Base-by-base conservation (phyloP, 2,888 invertebrate species). In the Euproctis similis region DNA sequence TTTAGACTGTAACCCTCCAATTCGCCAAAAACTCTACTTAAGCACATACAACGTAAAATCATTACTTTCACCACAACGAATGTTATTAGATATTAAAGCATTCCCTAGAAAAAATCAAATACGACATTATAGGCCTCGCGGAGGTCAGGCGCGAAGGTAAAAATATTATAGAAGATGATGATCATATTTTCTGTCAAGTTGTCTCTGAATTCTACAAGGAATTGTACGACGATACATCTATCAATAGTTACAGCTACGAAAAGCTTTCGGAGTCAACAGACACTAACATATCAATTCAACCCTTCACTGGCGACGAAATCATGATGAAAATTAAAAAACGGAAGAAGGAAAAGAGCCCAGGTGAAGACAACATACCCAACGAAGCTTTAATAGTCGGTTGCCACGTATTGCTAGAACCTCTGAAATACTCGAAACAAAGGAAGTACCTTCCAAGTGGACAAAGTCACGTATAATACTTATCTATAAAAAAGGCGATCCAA, bases 261-360 rank as follows among this genome's bases (percentile, higher is more conserved):
- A 1, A 7, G 8, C 10, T 1, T 8, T n/a, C 3, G 1, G 3
- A 2, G 1, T 4, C 1, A 6, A 6, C 2, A 2, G 3, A 12
- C 3, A 9, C 11, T 19, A 13, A 4, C 5, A 12, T 7, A 12
- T 7, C 3, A 17, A 1, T 8, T 12, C 18, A n/a, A 32, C 18
- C 19, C 1, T 11, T 8, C 16, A 9, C 25, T 14, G 19, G 8
- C n/a, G 7, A 8, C 2, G 26, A 26, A 24, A 17, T 24, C 17
- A 7, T 18, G 3, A 24, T 14, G 10, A 19, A 24, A 18, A 24
- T 14, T 2, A 29, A 34, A 16, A 18, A 25, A 6, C 5, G 32
- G 4, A 19, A 19, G 19, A 19, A 19, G 6, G 19, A n/a, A 5
- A 19, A 19, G n/a, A 19, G 19, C 19, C 4, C 7, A 3, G 19